Evolutionary conservation across 2,113 vertebrate species (phyloP).

Genomic region (Axis porcinus): DNA sequence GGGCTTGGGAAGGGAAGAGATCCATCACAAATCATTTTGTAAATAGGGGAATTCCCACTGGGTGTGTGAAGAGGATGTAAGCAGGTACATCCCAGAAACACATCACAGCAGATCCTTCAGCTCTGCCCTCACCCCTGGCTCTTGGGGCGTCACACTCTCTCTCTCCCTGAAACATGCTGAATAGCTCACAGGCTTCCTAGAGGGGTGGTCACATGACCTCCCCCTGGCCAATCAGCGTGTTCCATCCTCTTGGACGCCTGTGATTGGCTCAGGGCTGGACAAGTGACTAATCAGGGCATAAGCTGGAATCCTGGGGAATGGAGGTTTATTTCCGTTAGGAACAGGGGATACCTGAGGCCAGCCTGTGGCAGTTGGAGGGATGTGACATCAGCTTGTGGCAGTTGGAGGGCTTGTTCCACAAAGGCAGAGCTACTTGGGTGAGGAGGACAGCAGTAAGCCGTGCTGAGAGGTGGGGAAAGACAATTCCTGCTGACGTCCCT

Average conservation of each 20-base stretch:
- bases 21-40: neutral
- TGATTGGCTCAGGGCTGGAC: neutral
- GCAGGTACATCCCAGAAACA: neutral
- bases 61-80: neutral
- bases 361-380: neutral
- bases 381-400: neutral
- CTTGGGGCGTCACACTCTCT: neutral
- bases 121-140: neutral
- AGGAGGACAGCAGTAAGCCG: neutral
- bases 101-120: rapidly evolving
- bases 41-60: neutral
- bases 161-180: neutral
- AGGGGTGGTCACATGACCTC: neutral
- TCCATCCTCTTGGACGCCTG: neutral
- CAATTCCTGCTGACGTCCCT: neutral
- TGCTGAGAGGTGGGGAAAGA: neutral
- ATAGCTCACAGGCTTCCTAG: neutral
- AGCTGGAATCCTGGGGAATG: neutral
- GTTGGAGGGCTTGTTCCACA: neutral
- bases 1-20: neutral
- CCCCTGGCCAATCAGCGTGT: neutral
- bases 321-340: neutral
- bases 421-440: neutral
- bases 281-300: neutral
- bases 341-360: neutral